Conservation (phyloP, 2,113 vertebrate genomes). For the Indicator maculatus region DNA sequence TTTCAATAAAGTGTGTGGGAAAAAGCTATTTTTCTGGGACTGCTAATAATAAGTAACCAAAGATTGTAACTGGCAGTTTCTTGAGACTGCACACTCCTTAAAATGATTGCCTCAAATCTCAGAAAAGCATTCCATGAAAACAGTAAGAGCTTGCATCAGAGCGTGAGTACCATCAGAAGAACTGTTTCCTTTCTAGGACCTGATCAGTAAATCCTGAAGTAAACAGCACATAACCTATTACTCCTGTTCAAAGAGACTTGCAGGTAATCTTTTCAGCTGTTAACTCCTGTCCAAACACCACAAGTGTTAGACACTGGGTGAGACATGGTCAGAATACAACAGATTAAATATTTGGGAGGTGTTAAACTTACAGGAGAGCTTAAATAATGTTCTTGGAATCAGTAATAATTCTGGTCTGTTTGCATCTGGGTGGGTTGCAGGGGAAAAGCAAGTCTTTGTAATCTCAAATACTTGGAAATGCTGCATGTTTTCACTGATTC, state of each 20-base stretch:
- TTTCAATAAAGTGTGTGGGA: not conserved
- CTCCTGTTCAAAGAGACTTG: not conserved
- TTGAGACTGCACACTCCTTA: not conserved
- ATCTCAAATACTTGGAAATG: not conserved
- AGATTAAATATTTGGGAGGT: not conserved
- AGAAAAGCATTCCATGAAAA: not conserved
- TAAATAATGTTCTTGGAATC: not conserved
- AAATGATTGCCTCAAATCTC: not conserved
- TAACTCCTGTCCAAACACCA: not conserved
- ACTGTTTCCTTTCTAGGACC: not conserved
- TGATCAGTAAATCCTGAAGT: slow-evolving; percentile 26
- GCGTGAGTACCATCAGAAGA: not conserved
- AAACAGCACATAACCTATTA: not conserved
- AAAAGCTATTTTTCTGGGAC: not conserved
- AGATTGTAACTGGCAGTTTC: not conserved
- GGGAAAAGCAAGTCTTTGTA: not conserved
- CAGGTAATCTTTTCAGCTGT: not conserved
- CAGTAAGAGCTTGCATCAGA: not conserved
- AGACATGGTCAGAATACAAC: not conserved
- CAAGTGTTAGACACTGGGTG: not conserved
- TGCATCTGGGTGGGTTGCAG: not conserved
- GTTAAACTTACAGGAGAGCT: not conserved
- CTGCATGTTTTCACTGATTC: not conserved
- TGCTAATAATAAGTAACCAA: not conserved
- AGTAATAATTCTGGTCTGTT: not conserved